Conservation (phyloP, 2,113 vertebrate genomes). For the Hyla sarda region DNA sequence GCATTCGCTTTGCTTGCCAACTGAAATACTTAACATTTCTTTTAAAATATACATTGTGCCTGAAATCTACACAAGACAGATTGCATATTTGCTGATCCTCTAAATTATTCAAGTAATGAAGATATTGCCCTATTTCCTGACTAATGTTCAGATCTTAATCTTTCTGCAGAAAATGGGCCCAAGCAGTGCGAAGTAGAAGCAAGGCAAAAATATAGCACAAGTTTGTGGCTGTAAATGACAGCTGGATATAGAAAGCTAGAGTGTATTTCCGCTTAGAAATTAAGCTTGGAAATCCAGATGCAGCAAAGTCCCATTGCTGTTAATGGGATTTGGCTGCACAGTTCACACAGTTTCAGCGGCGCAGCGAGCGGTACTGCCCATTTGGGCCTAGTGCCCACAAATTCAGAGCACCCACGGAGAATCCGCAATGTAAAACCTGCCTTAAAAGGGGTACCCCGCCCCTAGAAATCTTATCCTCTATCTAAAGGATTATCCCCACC, state of each 20-base stretch:
- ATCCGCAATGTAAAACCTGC: no score
- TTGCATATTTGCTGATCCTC: conserved; percentile 1
- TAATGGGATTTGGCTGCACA: no score
- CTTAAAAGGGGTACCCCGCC: no score
- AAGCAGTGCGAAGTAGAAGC: background rate
- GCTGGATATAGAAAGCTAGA: background rate
- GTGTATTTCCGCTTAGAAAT: background rate
- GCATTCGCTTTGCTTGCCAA: conserved; percentile 47
- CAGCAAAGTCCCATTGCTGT: no score
- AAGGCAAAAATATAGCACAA: background rate
- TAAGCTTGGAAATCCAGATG: no score
- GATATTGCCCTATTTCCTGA: background rate
- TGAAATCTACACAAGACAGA: conserved; percentile 49
- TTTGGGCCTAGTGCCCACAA: no score
- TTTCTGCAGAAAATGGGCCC: background rate
- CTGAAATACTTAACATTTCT: conserved; percentile 41
- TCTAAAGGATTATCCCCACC: no score
- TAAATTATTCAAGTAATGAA: conserved; percentile 7
- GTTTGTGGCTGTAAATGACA: background rate
- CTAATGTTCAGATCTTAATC: background rate
- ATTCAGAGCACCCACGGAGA: no score
- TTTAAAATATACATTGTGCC: conserved; percentile 37
- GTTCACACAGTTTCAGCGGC: no score
- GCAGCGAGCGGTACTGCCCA: no score
- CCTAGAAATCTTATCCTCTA: no score